Conservation (phyloP, 2,888 invertebrate species). For the Megamerina dolium region DNA sequence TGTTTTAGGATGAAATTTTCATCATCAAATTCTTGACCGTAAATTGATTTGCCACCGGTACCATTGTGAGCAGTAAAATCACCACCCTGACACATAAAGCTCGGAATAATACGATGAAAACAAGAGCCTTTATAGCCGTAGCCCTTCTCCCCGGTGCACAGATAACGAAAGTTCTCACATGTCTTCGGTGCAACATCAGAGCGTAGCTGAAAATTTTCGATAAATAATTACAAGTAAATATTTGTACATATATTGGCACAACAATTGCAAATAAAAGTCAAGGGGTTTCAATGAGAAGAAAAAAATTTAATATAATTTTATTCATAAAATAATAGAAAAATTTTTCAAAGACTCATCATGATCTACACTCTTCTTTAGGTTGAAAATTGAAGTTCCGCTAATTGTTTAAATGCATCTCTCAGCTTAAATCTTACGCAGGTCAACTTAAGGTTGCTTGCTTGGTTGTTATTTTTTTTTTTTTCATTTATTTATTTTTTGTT, state of each 20-base stretch:
- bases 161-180: constrained; percentile 87
- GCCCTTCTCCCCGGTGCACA: constrained; percentile 89
- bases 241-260: too few species aligned
- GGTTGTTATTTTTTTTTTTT: too few species aligned
- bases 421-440: constrained; percentile 13
- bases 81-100: constrained; percentile 93
- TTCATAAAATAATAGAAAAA: constrained; percentile 21
- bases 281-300: constrained; percentile 15
- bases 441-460: too few species aligned
- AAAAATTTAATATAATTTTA: constrained; percentile 12
- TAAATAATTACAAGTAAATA: neutral
- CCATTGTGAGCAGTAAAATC: constrained; percentile 91
- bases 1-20: constrained; percentile 93
- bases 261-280: neutral
- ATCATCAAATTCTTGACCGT: constrained; percentile 86
- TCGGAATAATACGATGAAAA: constrained; percentile 89
- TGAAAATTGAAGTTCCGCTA: constrained; percentile 9
- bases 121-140: constrained; percentile 84
- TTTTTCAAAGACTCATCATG: constrained; percentile 4
- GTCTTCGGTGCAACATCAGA: constrained; percentile 86
- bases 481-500: too few species aligned
- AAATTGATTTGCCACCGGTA: constrained; percentile 91
- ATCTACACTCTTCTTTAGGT: constrained; percentile 12
- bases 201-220: constrained; percentile 60
- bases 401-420: constrained; percentile 14